Conservation (phyloP, 2,113 vertebrate species). For the Aleadryas rufinucha region DNA sequence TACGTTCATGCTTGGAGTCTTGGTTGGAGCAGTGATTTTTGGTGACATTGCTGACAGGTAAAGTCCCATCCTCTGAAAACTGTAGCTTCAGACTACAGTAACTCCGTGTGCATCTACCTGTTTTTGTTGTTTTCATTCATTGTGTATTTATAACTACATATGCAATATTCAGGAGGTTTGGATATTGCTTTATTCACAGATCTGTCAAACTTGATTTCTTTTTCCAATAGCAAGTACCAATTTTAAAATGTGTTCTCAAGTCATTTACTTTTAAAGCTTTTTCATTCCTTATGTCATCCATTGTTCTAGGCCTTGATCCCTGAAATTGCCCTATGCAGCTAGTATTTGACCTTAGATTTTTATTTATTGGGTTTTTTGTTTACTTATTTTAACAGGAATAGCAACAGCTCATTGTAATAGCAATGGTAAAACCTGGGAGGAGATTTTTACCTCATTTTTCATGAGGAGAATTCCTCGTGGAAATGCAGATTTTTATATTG, state of each 20-base stretch:
- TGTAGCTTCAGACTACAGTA: neutral
- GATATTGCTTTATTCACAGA: neutral
- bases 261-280: neutral
- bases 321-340: neutral
- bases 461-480: neutral
- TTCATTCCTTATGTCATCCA: neutral
- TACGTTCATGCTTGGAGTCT: constrained; percentile 89
- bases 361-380: neutral
- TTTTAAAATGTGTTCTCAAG: neutral
- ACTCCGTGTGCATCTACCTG: accelerated
- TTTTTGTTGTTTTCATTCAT: neutral
- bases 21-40: constrained; percentile 88
- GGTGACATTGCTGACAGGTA: constrained; percentile 93
- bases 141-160: neutral
- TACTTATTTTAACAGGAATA: neutral
- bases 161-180: neutral
- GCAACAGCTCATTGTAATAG: neutral
- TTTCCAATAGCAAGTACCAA: neutral
- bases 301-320: neutral
- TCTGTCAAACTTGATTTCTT: neutral
- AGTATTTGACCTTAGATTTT: neutral
- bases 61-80: neutral
- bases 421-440: neutral
- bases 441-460: neutral
- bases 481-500: neutral